phyloP scores from a whole-genome alignment of 2,113 vertebrate species.

The Fulica atra region DNA sequence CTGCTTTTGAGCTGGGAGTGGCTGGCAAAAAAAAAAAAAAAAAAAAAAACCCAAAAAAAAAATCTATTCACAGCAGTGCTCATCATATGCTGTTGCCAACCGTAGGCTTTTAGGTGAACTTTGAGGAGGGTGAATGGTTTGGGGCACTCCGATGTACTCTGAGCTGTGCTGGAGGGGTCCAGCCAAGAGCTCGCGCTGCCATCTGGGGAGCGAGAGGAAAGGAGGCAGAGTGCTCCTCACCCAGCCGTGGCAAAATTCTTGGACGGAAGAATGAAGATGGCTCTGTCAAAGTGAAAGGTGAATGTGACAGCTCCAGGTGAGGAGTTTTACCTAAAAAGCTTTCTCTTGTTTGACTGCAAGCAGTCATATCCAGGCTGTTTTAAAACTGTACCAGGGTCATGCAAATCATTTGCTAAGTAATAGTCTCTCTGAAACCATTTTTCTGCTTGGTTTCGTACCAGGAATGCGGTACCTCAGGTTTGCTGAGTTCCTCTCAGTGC shows the following conservation, averaged over 20 bases:
- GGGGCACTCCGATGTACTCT: background rate
- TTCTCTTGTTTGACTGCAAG: background rate
- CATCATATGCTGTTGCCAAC: background rate
- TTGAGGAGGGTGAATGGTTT: background rate
- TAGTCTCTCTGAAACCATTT: background rate
- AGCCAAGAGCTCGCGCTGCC: background rate
- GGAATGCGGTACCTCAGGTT: constrained; percentile 45
- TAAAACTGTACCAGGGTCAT: background rate
- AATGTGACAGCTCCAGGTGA: background rate
- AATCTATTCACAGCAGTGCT: background rate
- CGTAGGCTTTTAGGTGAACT: constrained; percentile 1
- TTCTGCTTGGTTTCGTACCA: background rate
- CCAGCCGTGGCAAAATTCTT: background rate
- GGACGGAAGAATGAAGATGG: background rate
- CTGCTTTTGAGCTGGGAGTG: background rate
- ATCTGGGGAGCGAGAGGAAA: background rate
- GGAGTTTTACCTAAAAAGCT: background rate
- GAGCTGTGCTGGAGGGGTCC: background rate
- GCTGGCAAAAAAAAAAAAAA: background rate
- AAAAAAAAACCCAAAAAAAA: too few species aligned
- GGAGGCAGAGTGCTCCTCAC: background rate
- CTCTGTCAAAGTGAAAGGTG: background rate
- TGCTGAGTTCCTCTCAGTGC: background rate
- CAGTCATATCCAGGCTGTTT: background rate
- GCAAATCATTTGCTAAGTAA: background rate